A percentile compares a stretch with the other conserved stretches of the same genome.
These are phyloP conservation scores for Acipenser oxyrinchus DNA, from an alignment of 2,797 vertebrate genomes.

Conservation along the genomic window DNA sequence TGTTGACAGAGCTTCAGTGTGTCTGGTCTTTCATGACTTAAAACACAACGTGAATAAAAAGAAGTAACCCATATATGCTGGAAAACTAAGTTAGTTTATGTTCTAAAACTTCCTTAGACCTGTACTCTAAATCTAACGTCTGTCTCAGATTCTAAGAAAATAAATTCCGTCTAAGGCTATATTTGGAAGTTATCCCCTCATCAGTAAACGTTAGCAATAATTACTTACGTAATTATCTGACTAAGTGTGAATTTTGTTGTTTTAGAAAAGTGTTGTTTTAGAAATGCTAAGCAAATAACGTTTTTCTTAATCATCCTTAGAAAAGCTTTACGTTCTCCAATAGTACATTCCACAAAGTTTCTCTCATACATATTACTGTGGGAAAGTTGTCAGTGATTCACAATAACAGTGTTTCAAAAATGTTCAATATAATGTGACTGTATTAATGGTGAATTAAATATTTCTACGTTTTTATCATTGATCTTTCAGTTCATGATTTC, in stretches of 20 bases:
- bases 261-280: neutral
- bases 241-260: slow-evolving; percentile 3
- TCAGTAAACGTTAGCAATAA: neutral
- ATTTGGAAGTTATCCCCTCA: neutral
- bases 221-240: neutral
- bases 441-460: too few relatives aligned
- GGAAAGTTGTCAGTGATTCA: neutral
- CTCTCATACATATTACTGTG: neutral
- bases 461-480: too few relatives aligned
- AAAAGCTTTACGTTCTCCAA: neutral
- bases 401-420: neutral
- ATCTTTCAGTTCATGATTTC: too few relatives aligned
- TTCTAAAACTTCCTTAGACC: slow-evolving; percentile 13
- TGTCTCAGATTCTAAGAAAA: slow-evolving; percentile 19
- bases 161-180: slow-evolving; percentile 21
- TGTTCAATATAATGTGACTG: too few relatives aligned
- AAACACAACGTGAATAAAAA: slow-evolving; percentile 8
- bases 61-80: neutral
- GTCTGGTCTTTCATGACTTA: slow-evolving; percentile 3
- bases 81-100: slow-evolving; percentile 10
- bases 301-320: neutral
- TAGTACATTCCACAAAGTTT: neutral
- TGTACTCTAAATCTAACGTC: slow-evolving; percentile 15
- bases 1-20: slow-evolving; percentile 4
- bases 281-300: neutral